Evolutionary conservation across 2,888 invertebrate species (phyloP), one percentile per base, ranked within the genome.

Genomic region (Boloria euphrosyne): DNA sequence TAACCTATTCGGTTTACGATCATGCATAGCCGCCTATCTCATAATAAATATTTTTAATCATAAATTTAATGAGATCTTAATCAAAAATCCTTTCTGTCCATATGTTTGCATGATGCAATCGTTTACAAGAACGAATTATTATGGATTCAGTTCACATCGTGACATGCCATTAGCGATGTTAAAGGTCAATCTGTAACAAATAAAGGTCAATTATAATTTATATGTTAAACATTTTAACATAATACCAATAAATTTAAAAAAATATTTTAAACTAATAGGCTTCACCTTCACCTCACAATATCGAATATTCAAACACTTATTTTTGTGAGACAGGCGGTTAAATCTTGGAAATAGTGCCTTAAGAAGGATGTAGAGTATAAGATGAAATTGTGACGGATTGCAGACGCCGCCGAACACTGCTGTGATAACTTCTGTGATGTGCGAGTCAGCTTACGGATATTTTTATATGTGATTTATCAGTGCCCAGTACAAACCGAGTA

Each of bases 401-500:
- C 83, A 84, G 84, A 82, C 82, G 82, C 73, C 73, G 80, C 81
- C 77, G 87, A 87, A 86, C 82, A 81, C 84, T 82, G 87, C 90
- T 92, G 92, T 92, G 92, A 92, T 92, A 92, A 69, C 80, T 84
- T 81, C 90, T 92, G 91, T 92, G 91, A 91, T 91, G 89, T 85
- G 90, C 83, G 84, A 85, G 80, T 83, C 81, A 86, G 83, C 84
- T 83, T 83, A 84, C 81, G 86, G 86, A 90, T 91, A 91, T 90
- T 91, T 91, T 90, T 92, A 85, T 90, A 91, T 91, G 91, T 92
- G 89, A 92, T 92, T 91, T 91, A 92, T 82, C 85, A 89, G 89
- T 89, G 89, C 88, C 90, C 86, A 87, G 92, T 92, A 92, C 92
- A 91, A 90, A 90, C 90, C 91, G 90, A 92, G 92, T 92, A 92